Percentiles rank a stretch among this genome's conserved stretches.
Conservation (phyloP, 2,113 vertebrate genomes). For the Eulemur macaco region DNA sequence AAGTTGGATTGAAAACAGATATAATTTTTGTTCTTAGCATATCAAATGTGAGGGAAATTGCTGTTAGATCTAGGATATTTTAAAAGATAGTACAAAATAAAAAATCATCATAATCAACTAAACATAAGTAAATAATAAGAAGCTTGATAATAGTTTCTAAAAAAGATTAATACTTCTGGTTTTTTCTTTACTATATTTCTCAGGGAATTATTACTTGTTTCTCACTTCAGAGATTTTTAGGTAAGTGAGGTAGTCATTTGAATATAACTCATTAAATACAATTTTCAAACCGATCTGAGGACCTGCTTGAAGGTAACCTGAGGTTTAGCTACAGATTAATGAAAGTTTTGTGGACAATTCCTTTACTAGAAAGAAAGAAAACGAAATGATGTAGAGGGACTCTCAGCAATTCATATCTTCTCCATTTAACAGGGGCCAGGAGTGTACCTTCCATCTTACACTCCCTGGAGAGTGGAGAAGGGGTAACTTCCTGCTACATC, state of each 20-base stretch:
- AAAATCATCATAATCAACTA: not conserved
- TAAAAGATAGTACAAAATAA: not conserved
- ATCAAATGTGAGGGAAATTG: not conserved
- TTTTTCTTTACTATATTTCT: not conserved
- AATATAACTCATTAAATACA: not conserved
- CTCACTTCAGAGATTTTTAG: conserved; percentile 15
- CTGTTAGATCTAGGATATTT: not conserved
- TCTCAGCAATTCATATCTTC: not conserved
- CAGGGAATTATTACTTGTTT: not conserved
- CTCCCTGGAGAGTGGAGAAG: not conserved
- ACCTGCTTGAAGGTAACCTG: not conserved
- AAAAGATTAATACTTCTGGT: not conserved
- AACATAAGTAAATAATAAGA: not conserved
- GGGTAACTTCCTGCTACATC: not conserved
- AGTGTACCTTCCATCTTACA: not conserved
- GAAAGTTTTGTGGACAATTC: not conserved
- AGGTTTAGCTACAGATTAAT: not conserved
- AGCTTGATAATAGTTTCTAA: not conserved
- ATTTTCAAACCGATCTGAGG: not conserved
- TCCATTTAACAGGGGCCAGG: not conserved
- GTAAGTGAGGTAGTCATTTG: not conserved
- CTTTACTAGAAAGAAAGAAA: conserved; percentile 4
- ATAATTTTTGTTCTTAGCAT: not conserved
- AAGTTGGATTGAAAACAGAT: not conserved
- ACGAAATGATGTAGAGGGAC: not conserved